Evolutionary conservation across 2,797 vertebrate species (phyloP).

Genomic region (Cottoperca gobio): DNA sequence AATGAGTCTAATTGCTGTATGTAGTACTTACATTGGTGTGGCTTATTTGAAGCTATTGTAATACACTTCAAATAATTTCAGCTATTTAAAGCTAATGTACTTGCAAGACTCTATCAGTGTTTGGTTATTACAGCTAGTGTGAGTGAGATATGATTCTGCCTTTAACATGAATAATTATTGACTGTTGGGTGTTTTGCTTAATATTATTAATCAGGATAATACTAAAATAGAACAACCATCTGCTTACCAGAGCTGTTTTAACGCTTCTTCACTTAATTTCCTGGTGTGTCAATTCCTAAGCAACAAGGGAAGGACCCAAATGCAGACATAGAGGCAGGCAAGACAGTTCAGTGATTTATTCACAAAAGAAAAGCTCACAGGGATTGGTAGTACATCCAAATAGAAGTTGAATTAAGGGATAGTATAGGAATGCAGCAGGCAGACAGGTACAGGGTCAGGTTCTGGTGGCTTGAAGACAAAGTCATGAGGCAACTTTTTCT

Average conservation of each 20-base stretch:
- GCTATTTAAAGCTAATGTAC: too few relatives aligned
- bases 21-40: too few relatives aligned
- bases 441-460: background rate
- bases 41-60: too few relatives aligned
- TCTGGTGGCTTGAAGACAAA: background rate
- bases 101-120: too few relatives aligned
- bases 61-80: too few relatives aligned
- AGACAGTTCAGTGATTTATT: background rate
- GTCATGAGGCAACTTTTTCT: background rate
- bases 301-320: background rate
- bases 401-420: background rate
- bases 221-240: background rate
- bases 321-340: background rate
- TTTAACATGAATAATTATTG: slow-evolving; percentile 6
- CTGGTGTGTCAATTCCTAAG: slow-evolving; percentile 1
- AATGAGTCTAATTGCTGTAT: too few relatives aligned
- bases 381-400: too few relatives aligned
- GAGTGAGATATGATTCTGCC: background rate
- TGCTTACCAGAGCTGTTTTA: slow-evolving; percentile 1
- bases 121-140: slow-evolving; percentile 5
- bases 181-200: background rate
- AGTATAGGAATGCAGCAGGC: background rate
- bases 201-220: background rate
- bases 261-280: slow-evolving; percentile 14
- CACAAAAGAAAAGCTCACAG: background rate